Percentiles rank a stretch among this genome's conserved stretches.
Conservation (phyloP, 2,113 vertebrate genomes). For the Malaclemys terrapin region DNA sequence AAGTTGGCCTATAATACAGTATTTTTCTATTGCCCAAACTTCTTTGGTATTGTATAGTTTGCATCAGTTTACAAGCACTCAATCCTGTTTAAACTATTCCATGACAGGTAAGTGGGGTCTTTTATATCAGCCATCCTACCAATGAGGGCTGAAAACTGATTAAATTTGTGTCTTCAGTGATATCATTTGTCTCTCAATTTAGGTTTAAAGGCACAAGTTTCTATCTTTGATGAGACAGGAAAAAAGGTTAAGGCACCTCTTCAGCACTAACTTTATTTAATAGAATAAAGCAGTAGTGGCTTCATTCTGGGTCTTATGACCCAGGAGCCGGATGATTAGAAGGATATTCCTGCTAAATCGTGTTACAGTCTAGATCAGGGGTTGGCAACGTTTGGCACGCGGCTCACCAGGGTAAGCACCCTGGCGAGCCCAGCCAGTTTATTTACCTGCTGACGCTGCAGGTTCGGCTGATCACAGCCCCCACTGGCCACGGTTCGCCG, state of each 20-base stretch:
- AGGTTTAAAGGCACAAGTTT: not conserved
- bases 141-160: not conserved
- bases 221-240: not conserved
- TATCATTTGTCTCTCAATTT: not conserved
- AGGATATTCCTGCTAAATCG: constrained; percentile 11
- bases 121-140: not conserved
- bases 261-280: not conserved
- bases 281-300: not conserved
- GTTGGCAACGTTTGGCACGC: too few species aligned
- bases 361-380: not conserved
- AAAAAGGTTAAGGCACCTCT: not conserved
- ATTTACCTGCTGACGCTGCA: too few species aligned
- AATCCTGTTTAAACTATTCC: not conserved
- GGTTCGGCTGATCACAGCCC: too few species aligned
- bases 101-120: not conserved
- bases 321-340: not conserved
- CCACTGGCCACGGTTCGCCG: too few species aligned
- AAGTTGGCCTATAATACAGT: not conserved
- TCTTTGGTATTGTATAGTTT: not conserved
- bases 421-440: too few species aligned
- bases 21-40: not conserved
- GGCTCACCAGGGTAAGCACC: too few species aligned
- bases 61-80: not conserved
- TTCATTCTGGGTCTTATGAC: not conserved
- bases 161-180: not conserved